A percentile compares a stretch with the other conserved stretches of the same genome.
These are phyloP conservation scores for Phrynocephalus guinanensis DNA, from an alignment of 2,797 vertebrate genomes.

Conservation along the genomic window DNA sequence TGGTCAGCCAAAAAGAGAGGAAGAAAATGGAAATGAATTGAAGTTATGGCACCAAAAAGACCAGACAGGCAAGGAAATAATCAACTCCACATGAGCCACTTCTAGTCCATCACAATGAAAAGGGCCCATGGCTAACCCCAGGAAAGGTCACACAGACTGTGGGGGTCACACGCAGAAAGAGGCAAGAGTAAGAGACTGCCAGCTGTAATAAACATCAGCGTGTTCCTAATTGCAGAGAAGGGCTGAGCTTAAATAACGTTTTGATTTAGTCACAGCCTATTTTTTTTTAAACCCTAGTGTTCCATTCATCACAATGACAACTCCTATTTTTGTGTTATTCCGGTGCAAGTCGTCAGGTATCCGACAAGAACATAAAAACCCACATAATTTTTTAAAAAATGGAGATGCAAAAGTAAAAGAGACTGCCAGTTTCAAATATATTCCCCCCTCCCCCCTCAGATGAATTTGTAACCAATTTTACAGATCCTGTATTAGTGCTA, in stretches of 20 bases:
- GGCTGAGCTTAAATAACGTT: constrained; percentile 34
- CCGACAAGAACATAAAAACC: neutral
- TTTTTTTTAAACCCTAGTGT: constrained; percentile 50
- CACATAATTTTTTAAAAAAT: constrained; percentile 29
- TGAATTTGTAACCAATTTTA: neutral
- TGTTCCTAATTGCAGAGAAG: constrained; percentile 77
- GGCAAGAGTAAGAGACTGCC: constrained; percentile 75
- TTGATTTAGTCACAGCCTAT: constrained; percentile 52
- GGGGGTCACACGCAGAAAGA: constrained; percentile 79
- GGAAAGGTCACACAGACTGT: constrained; percentile 78
- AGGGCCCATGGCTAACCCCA: constrained; percentile 78
- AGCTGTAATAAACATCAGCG: constrained; percentile 76
- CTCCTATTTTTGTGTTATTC: constrained; percentile 45
- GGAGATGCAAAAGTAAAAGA: constrained; percentile 31
- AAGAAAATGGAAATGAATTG: constrained; percentile 81
- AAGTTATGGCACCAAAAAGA: constrained; percentile 80
- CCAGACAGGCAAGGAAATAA: constrained; percentile 84
- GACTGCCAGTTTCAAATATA: neutral
- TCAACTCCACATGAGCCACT: constrained; percentile 85
- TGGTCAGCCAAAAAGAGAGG: constrained; percentile 69
- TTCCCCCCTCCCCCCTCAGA: neutral
- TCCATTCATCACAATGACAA: constrained; percentile 48
- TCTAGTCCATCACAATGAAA: constrained; percentile 78
- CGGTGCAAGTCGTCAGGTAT: constrained; percentile 68
- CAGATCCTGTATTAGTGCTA: neutral